phyloP scores from a whole-genome alignment of 2,888 invertebrate species.

The Chromoteleia sp. region DNA sequence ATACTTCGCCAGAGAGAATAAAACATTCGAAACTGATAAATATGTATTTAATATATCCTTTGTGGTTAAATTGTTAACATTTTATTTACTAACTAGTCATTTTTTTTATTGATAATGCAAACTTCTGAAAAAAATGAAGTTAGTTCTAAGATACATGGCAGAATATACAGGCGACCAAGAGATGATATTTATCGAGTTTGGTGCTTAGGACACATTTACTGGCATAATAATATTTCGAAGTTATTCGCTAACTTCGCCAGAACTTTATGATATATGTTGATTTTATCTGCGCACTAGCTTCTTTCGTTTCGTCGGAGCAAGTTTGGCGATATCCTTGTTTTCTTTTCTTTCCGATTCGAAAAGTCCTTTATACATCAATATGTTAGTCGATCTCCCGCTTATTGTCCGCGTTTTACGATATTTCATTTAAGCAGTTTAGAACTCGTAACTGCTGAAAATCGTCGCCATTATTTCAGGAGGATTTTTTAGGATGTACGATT shows the following conservation, averaged over 20 bases:
- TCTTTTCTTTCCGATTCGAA: conserved; percentile 21
- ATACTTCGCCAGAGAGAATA: too few species aligned
- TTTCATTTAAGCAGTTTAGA: conserved; percentile 6
- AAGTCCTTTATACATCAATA: conserved; percentile 64
- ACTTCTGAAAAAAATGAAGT: conserved; percentile 18
- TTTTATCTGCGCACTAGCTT: conserved; percentile 39
- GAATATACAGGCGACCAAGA: conserved; percentile 4
- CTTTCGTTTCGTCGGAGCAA: conserved; percentile 36
- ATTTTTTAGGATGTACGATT: neutral
- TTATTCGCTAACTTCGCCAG: conserved; percentile 41
- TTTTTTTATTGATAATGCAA: too few species aligned
- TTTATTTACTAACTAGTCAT: too few species aligned
- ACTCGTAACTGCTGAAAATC: conserved; percentile 35
- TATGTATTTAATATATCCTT: too few species aligned
- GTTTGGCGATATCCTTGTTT: conserved; percentile 50
- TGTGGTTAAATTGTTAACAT: too few species aligned
- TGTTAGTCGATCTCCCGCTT: conserved; percentile 54
- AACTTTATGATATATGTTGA: conserved; percentile 66
- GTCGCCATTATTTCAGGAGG: neutral
- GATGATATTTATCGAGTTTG: conserved; percentile 50
- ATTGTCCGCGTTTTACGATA: conserved; percentile 29
- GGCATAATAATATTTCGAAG: conserved; percentile 52
- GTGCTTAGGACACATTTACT: conserved; percentile 58
- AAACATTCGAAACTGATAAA: too few species aligned
- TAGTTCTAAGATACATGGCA: conserved; percentile 8